These are phyloP conservation scores for Solenodon paradoxus DNA, from an alignment of 2,113 vertebrate species.

Conservation along the genomic window DNA sequence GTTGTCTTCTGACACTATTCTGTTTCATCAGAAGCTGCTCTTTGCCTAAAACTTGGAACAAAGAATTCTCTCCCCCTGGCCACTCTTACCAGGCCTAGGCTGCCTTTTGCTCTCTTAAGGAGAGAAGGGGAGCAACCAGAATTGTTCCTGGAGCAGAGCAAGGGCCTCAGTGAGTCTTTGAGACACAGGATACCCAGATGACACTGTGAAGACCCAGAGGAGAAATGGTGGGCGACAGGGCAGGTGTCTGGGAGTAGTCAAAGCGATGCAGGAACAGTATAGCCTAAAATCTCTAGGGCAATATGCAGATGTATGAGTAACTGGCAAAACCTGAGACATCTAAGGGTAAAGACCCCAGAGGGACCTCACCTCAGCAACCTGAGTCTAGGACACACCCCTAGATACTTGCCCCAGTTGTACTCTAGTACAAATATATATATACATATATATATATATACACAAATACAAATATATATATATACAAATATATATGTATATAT, in stretches of 20 bases:
- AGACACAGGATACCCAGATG: neutral
- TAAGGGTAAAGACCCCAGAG: too few species aligned
- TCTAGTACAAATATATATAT: too few species aligned
- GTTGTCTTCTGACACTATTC: neutral
- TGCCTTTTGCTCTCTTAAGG: neutral
- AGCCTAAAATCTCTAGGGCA: too few species aligned
- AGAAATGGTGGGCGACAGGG: neutral
- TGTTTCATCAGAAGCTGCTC: neutral
- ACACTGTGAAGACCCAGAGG: neutral
- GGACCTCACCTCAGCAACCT: too few species aligned
- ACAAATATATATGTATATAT: too few species aligned
- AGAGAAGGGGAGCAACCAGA: rapidly evolving
- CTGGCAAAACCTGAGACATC: too few species aligned
- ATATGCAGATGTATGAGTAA: too few species aligned
- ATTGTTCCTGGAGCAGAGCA: neutral
- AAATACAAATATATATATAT: too few species aligned
- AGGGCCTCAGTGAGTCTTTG: neutral
- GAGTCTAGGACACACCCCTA: too few species aligned
- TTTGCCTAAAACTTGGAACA: neutral
- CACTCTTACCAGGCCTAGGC: neutral
- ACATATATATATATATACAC: too few species aligned
- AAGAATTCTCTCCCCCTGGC: neutral
- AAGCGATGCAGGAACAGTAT: too few species aligned
- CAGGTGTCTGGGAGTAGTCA: neutral
- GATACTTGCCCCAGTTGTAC: too few species aligned